Conservation (phyloP, 2,113 vertebrate genomes). For the Carassius auratus region DNA sequence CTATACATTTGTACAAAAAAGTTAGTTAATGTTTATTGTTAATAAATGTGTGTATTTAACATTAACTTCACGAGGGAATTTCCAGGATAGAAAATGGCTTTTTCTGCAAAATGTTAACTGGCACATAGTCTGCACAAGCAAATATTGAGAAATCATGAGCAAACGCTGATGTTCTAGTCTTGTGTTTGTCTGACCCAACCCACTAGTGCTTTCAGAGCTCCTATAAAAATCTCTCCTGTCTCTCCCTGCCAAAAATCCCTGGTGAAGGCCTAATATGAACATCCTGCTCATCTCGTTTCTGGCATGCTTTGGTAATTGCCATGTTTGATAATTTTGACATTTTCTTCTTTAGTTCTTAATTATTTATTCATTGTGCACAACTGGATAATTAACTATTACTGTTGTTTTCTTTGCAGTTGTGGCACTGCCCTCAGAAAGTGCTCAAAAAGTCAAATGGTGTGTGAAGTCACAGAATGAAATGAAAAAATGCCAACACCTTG, state of each 20-base stretch:
- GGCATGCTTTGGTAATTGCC: conserved; percentile 72
- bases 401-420: conserved; percentile 28
- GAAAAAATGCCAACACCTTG: conserved; percentile 63
- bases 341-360: no score
- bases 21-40: not conserved
- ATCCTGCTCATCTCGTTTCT: conserved; percentile 63
- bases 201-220: conserved; percentile 8
- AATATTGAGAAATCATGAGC: conserved; percentile 67
- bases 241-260: conserved; percentile 35
- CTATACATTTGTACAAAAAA: not conserved
- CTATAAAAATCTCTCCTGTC: conserved; percentile 66
- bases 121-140: not conserved
- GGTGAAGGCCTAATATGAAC: conserved; percentile 67
- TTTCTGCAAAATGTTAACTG: not conserved
- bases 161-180: conserved; percentile 37
- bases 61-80: not conserved
- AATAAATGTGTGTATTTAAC: not conserved
- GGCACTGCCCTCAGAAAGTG: conserved; percentile 45
- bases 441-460: conserved; percentile 69
- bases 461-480: conserved; percentile 57
- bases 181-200: conserved; percentile 28
- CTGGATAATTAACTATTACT: not conserved
- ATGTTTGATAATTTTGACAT: not conserved
- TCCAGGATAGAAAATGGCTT: not conserved
- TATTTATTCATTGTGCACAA: not conserved